Percentiles rank a stretch among this genome's conserved stretches.
phyloP scores from a whole-genome alignment of 1,140 invertebrate genomes.

The Cydia strobilella region DNA sequence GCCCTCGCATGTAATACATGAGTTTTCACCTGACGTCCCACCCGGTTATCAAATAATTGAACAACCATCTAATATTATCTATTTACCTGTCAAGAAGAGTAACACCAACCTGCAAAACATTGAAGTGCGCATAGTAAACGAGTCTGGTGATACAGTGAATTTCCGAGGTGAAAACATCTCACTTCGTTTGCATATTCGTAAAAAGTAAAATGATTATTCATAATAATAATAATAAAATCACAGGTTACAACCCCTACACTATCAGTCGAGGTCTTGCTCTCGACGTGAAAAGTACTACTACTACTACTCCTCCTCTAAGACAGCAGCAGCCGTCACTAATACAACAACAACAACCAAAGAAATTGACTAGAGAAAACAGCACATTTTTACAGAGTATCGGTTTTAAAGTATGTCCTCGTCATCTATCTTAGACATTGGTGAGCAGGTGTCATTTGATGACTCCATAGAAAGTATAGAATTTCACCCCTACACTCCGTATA shows the following conservation, averaged over 20 bases:
- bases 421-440: not conserved
- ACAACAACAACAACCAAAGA: not conserved
- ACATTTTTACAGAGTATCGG: not conserved
- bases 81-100: not conserved
- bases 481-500: not conserved
- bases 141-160: not conserved
- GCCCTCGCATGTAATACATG: slow-evolving; percentile 1
- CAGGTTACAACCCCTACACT: slow-evolving; percentile 2
- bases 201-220: not conserved
- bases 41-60: slow-evolving; percentile 1
- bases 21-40: slow-evolving; percentile 3
- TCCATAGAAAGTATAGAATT: not conserved
- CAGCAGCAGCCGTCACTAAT: not conserved
- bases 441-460: not conserved
- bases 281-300: not conserved
- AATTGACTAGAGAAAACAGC: not conserved
- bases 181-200: not conserved
- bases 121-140: not conserved
- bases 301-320: too few species aligned
- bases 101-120: not conserved
- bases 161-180: not conserved
- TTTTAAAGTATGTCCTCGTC: slow-evolving; percentile 3
- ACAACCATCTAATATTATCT: not conserved
- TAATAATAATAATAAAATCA: not conserved
- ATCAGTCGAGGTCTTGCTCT: not conserved